Conservation (phyloP, 1,140 invertebrate species). For the Caerostris extrusa region DNA sequence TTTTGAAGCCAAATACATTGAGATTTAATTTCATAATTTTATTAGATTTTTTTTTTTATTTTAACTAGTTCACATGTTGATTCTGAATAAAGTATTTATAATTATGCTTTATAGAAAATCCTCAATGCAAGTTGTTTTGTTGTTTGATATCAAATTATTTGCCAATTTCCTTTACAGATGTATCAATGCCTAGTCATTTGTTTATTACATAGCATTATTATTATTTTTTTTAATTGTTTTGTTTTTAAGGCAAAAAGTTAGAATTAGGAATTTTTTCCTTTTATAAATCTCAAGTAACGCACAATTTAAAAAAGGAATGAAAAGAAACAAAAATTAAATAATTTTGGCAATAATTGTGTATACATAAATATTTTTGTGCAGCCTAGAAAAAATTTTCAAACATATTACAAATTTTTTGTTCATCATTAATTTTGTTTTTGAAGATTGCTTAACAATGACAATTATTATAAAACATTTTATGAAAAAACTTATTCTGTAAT, state of each 20-base stretch:
- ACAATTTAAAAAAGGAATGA: too few relatives aligned
- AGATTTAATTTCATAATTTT: background rate
- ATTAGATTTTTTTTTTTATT: background rate
- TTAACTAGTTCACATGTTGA: background rate
- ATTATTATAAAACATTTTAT: too few relatives aligned
- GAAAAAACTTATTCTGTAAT: too few relatives aligned
- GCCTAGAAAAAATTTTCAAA: too few relatives aligned
- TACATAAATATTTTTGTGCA: too few relatives aligned
- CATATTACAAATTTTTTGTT: too few relatives aligned
- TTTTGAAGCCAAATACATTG: slow-evolving; percentile 4
- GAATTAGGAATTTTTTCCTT: background rate
- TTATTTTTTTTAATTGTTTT: background rate
- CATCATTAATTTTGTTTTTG: too few relatives aligned
- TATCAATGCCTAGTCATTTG: background rate
- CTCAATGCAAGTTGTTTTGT: background rate
- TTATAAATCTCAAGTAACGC: background rate
- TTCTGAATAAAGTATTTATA: background rate
- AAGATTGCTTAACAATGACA: too few relatives aligned
- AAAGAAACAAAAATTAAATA: too few relatives aligned
- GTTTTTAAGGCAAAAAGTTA: background rate
- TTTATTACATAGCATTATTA: background rate
- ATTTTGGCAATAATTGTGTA: too few relatives aligned
- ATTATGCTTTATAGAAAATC: background rate
- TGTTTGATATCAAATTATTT: too few relatives aligned
- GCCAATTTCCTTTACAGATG: background rate